Evolutionary conservation across 2,113 vertebrate species (phyloP).

Genomic region (Albula goreensis): DNA sequence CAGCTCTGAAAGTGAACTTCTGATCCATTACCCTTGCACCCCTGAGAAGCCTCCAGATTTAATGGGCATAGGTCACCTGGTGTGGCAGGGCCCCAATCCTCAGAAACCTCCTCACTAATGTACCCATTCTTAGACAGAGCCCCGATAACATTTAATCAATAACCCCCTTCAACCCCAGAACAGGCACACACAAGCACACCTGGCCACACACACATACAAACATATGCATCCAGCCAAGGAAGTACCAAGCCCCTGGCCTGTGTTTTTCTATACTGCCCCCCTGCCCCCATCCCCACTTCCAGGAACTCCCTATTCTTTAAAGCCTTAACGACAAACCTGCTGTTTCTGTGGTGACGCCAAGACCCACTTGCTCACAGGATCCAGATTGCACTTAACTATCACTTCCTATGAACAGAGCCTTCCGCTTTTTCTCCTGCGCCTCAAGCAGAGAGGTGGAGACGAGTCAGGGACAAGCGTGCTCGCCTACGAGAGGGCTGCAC

Average conservation of each 20-base stretch:
- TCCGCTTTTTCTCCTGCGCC: neutral
- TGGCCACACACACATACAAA: neutral
- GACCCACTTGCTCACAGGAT: neutral
- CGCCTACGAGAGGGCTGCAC: slow-evolving; percentile 32
- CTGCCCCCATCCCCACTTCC: neutral
- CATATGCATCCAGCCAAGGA: neutral
- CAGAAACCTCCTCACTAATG: slow-evolving; percentile 59
- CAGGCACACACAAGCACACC: neutral
- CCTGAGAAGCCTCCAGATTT: slow-evolving; percentile 54
- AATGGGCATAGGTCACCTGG: slow-evolving; percentile 66
- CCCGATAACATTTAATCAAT: slow-evolving; percentile 69
- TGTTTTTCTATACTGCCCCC: neutral
- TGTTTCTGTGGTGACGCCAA: neutral
- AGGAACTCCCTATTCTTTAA: neutral
- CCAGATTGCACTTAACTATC: neutral
- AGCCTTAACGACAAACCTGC: neutral
- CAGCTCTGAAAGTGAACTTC: slow-evolving; percentile 51
- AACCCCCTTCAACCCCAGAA: slow-evolving; percentile 32
- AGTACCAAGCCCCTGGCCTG: neutral
- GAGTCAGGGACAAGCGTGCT: neutral
- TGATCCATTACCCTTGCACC: slow-evolving; percentile 60
- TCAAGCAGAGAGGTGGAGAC: neutral
- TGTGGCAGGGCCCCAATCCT: slow-evolving; percentile 61
- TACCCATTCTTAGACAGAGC: slow-evolving; percentile 43
- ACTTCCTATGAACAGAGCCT: neutral